These are phyloP conservation scores for Andrena camellia DNA, from an alignment of 2,888 invertebrate species.

Conservation along the genomic window DNA sequence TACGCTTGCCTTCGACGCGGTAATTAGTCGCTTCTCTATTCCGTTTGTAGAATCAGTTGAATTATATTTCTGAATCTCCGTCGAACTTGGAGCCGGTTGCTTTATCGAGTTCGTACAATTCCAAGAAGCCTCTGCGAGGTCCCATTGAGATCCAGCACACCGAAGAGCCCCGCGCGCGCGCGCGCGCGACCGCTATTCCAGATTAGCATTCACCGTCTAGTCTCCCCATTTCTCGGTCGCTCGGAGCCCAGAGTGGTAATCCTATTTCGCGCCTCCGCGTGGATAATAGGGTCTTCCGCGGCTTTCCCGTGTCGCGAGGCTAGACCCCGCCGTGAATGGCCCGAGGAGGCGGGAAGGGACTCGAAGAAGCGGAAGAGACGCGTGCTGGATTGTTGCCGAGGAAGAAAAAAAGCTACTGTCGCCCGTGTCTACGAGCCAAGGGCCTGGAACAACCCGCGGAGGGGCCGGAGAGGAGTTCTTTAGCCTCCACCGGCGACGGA, in stretches of 20 bases:
- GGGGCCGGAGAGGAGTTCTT: slow-evolving; percentile 58
- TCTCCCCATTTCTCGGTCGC: not conserved
- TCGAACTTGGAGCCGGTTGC: too few species aligned
- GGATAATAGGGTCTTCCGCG: slow-evolving; percentile 1
- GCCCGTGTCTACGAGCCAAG: slow-evolving; percentile 12
- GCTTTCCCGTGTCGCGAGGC: not conserved
- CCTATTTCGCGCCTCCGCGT: slow-evolving; percentile 10
- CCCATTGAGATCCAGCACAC: too few species aligned
- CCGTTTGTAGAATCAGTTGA: too few species aligned
- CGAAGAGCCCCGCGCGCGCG: too few species aligned
- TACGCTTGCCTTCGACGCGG: not conserved
- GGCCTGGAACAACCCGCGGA: slow-evolving; percentile 11
- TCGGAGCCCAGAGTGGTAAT: slow-evolving; percentile 11
- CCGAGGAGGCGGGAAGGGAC: slow-evolving; percentile 34
- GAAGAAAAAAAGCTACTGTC: slow-evolving; percentile 25
- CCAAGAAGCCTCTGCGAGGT: too few species aligned
- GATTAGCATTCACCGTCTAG: slow-evolving; percentile 2
- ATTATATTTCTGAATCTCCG: too few species aligned
- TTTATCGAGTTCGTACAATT: too few species aligned
- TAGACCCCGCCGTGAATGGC: slow-evolving; percentile 2
- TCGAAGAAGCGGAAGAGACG: slow-evolving; percentile 48
- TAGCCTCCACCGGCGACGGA: slow-evolving; percentile 30
- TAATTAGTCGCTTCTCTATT: too few species aligned
- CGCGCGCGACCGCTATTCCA: not conserved
- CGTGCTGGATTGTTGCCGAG: slow-evolving; percentile 48